phyloP scores from a whole-genome alignment of 2,888 invertebrate species.

The Acronicta aceris region DNA sequence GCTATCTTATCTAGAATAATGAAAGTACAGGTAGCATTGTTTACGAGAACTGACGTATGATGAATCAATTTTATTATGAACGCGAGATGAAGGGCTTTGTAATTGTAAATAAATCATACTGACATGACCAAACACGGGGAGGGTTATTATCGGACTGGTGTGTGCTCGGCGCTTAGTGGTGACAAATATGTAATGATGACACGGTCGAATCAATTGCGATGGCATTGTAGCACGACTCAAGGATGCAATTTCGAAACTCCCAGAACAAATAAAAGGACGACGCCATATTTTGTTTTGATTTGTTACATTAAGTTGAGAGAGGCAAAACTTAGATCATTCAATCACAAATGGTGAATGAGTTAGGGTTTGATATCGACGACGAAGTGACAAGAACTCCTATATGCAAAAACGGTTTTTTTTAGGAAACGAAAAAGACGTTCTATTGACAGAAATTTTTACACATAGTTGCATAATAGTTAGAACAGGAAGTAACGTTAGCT shows the following conservation, averaged over 20 bases:
- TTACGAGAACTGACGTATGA: constrained; percentile 67
- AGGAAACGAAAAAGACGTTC: no score
- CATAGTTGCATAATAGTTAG: no score
- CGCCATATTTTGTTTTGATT: neutral
- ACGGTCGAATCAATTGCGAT: constrained; percentile 69
- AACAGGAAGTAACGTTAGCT: no score
- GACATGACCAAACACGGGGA: constrained; percentile 73
- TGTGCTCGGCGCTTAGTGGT: constrained; percentile 60
- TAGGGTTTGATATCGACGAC: no score
- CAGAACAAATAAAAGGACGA: neutral
- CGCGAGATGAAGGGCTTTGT: constrained; percentile 70
- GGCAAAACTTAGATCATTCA: no score
- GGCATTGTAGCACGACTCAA: constrained; percentile 57
- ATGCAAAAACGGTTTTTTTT: no score
- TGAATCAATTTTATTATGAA: constrained; percentile 79
- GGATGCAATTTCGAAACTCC: constrained; percentile 59
- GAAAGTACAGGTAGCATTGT: constrained; percentile 76
- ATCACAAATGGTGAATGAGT: no score
- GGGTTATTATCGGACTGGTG: constrained; percentile 63
- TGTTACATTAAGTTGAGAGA: neutral
- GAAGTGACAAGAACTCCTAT: no score
- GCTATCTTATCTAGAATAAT: constrained; percentile 75
- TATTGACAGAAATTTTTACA: no score
- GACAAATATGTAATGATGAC: constrained; percentile 74
- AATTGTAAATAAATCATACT: constrained; percentile 71